Evolutionary conservation across 2,797 vertebrate species (phyloP), one percentile per base, ranked within the genome.

Genomic region (Spinus olivaceus): DNA sequence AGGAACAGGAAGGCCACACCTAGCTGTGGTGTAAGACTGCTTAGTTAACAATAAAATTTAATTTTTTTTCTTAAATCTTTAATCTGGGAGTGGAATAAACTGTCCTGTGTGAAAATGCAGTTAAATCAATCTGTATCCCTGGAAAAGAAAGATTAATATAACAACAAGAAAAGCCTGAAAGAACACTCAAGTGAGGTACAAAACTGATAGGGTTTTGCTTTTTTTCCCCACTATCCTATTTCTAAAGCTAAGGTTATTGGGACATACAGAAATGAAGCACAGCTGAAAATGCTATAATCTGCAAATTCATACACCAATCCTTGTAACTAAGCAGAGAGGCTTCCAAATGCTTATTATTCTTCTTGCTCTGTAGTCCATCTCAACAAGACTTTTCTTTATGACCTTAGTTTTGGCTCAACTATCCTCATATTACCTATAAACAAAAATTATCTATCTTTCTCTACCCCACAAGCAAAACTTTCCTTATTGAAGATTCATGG

Each of bases 121-220:
- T 50, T 46, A 30, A 50, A 49, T 28, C 2, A 64, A 19, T 22
- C 14, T 5, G 14, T 35, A 33, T 30, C 18, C 22, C 14, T 67
- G 49, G 74, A 63, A 69, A 63, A 15, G 14, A 76, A 60, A 53
- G 23, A 9, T 11, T 13, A 61, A 63, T 25, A 54, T 61, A 72
- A 15, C 3, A 47, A 51, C 35, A 64, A 44, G 18, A 50, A 41
- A 39, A 56, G 13, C 42, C 33, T 51, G 47, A 64, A 71, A 61
- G 49, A 71, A 27, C 20, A 27, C 27, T 66, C 22, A 50, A n/a
- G 9, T 50, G 46, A 56, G 7, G 32, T 41, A 66, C 2, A 8
- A 27, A 85, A 54, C 5, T 0, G 0, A 8, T 9, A 28, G 9
- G 2, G 20, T 66, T 50, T 54, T 19, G 11, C 6, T 37, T 41